Conservation (phyloP, 2,113 vertebrate species). For the Chloroceryle aenea region DNA sequence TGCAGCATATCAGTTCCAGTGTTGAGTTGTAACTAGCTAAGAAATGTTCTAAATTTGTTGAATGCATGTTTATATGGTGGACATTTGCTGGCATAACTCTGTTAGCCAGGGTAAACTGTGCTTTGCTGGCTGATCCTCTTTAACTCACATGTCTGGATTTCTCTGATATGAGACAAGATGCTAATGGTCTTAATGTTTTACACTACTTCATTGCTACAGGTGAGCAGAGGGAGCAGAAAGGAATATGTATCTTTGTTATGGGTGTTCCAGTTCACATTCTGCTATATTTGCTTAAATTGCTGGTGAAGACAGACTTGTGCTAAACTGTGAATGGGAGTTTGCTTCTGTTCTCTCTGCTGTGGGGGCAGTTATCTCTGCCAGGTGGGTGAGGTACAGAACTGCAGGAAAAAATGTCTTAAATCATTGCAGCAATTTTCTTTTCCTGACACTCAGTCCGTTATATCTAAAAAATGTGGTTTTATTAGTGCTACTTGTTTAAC, state of each 20-base stretch:
- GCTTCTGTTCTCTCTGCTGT: neutral
- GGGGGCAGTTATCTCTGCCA: neutral
- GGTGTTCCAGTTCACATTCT: neutral
- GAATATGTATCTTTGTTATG: neutral
- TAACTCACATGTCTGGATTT: neutral
- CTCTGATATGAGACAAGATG: neutral
- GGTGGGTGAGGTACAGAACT: neutral
- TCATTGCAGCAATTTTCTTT: neutral
- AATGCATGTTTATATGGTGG: neutral
- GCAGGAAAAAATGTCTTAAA: neutral
- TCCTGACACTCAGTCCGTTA: neutral
- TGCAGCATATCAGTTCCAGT: neutral
- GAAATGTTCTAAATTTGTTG: neutral
- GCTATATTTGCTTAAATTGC: neutral
- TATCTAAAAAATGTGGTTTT: neutral
- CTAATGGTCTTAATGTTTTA: neutral
- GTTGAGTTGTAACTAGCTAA: neutral
- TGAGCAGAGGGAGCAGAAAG: neutral
- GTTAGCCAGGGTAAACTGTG: neutral
- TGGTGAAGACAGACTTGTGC: neutral
- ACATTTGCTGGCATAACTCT: neutral
- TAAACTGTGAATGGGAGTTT: neutral
- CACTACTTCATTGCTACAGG: neutral
- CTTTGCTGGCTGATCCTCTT: neutral
- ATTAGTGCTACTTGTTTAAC: neutral